Percentiles rank a stretch among this genome's conserved stretches.
phyloP scores from a whole-genome alignment of 2,113 vertebrate species.

The Pandion haliaetus region DNA sequence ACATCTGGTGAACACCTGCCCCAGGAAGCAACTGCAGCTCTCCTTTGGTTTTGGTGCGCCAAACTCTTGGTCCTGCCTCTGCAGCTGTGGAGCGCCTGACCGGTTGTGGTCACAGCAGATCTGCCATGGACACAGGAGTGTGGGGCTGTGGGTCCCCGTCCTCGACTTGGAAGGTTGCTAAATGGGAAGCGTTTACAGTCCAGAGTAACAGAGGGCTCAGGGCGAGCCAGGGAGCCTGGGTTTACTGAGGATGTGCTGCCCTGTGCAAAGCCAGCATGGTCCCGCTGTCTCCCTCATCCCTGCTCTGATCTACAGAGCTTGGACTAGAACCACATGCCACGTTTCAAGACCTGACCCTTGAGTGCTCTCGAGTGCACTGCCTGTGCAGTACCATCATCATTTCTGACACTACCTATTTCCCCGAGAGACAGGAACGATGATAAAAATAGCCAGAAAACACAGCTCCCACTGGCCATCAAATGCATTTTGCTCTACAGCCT shows the following conservation, averaged over 20 bases:
- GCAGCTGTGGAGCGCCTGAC: neutral
- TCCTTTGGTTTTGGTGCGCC: neutral
- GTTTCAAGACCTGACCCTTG: neutral
- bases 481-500: neutral
- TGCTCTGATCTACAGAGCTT: neutral
- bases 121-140: neutral
- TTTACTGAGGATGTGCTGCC: neutral
- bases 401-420: neutral
- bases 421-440: neutral
- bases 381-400: neutral
- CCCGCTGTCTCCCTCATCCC: neutral
- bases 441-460: neutral
- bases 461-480: neutral
- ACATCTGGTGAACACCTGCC: neutral
- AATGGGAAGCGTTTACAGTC: neutral
- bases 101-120: too few relatives aligned
- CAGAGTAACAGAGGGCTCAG: neutral
- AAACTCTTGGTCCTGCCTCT: neutral
- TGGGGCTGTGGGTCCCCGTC: neutral
- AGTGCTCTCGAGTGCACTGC: neutral
- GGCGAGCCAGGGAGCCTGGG: neutral
- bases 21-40: neutral
- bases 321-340: neutral
- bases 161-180: accelerated
- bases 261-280: neutral